Base-by-base conservation (phyloP, 1,140 invertebrate genomes). In the Olivierus martensii region DNA sequence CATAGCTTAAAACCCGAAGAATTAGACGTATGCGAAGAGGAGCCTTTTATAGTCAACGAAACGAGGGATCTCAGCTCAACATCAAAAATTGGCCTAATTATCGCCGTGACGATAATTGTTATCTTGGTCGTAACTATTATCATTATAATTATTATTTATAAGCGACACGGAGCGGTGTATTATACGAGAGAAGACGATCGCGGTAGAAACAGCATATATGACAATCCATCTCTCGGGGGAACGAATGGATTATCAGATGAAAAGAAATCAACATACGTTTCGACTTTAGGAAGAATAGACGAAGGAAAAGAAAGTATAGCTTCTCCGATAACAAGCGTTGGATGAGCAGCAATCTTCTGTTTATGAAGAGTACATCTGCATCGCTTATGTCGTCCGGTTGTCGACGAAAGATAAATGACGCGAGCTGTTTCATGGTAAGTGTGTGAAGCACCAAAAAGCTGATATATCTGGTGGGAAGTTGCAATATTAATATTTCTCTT, bases 161-260 rank as follows among this genome's bases (percentile, higher is more conserved):
- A 73, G 41, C 70, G 78, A n/a, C 77, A 80, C 55, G 75, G 78
- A 0, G 79, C 79, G 9, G 76, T 76, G 37, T 83, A 82, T 63
- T 82, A 82, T 64, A 82, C 80, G 0, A 74, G 80, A 63, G 80
- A 81, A 63, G 78, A 79, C 28, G 28, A 28, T 28, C 28, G 28
- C 4, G 28, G 28, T 28, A 28, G 28, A 9, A 28, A 28, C 58
- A 77, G 78, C 12, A 18, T n/a, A 18, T 18, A 18, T 18, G 44
- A 46, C 7, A 22, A 46, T 19, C 14, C 12, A 1, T 22, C 19
- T 21, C 9, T 17, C 5, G 21, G 19, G 6, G 39, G 39, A n/a
- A 15, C 39, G 4, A 46, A n/a, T 14, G 19, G n/a, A 2, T 19
- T 19, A 14, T n/a, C 12, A 15, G 17, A 21, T 14, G 44, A 46